These are phyloP conservation scores for Orchestia grillus DNA, from an alignment of 1,140 invertebrate genomes.

Conservation along the genomic window DNA sequence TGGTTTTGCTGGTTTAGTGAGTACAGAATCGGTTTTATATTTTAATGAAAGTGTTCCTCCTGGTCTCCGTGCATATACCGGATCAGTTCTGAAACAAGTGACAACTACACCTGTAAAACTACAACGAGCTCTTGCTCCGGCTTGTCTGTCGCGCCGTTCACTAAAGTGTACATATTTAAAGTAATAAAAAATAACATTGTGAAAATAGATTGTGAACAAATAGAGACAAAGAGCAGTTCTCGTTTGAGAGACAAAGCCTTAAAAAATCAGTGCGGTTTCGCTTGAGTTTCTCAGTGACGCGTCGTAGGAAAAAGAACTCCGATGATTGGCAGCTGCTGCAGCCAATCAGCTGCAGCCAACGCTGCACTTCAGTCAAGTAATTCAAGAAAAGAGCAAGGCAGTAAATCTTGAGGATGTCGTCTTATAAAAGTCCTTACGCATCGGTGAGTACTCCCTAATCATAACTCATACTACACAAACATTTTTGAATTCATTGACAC, in stretches of 20 bases:
- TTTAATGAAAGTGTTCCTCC: neutral
- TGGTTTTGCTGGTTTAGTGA: neutral
- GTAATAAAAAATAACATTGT: neutral
- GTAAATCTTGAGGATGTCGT: neutral
- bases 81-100: neutral
- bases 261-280: neutral
- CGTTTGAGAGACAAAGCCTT: neutral
- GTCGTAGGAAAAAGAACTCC: neutral
- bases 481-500: no score
- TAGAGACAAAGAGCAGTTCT: neutral
- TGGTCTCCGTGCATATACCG: neutral
- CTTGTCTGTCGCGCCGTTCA: neutral
- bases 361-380: neutral
- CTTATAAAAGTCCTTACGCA: conserved; percentile 13
- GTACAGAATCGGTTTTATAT: neutral
- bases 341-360: conserved; percentile 1
- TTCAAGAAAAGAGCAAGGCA: neutral
- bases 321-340: conserved; percentile 33
- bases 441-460: conserved; percentile 5
- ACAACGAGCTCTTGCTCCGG: neutral
- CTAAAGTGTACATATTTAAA: neutral
- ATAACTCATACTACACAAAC: no score
- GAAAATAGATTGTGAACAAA: no score
- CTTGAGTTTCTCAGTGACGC: neutral
- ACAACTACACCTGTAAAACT: neutral